These are phyloP conservation scores for Megaleporinus macrocephalus DNA, from an alignment of 2,113 vertebrate species.

Conservation along the genomic window DNA sequence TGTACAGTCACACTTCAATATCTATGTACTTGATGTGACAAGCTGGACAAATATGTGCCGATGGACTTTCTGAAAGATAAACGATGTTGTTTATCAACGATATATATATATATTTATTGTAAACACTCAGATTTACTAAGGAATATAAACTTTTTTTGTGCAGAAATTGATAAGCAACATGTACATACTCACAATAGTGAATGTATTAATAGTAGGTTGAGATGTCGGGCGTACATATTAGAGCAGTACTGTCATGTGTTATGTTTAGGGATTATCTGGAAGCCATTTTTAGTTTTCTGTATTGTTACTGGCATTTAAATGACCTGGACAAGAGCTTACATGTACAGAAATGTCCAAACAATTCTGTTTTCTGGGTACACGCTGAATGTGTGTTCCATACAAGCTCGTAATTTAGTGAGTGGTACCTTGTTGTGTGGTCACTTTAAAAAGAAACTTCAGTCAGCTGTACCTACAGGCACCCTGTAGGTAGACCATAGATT, in stretches of 20 bases:
- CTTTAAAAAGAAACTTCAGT: no score
- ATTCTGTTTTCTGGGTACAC: background rate
- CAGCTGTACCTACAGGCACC: no score
- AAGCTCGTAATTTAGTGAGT: background rate
- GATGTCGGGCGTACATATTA: background rate
- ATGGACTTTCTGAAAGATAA: background rate
- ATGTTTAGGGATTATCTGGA: background rate
- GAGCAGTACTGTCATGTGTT: conserved; percentile 7
- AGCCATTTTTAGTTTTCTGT: background rate
- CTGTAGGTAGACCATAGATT: no score
- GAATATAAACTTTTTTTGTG: background rate
- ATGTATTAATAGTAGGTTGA: background rate
- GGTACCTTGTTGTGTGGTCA: no score
- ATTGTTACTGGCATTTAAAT: background rate
- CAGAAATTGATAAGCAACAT: background rate
- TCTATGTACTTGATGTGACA: background rate
- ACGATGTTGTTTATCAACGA: background rate
- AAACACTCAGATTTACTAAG: background rate
- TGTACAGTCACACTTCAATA: background rate
- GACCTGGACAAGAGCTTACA: background rate
- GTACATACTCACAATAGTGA: background rate
- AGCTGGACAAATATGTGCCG: background rate
- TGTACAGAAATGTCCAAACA: background rate
- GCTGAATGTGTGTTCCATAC: background rate
- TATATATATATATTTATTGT: background rate